Base-by-base conservation (phyloP, 2,113 vertebrate species). In the Crotalus horridus region DNA sequence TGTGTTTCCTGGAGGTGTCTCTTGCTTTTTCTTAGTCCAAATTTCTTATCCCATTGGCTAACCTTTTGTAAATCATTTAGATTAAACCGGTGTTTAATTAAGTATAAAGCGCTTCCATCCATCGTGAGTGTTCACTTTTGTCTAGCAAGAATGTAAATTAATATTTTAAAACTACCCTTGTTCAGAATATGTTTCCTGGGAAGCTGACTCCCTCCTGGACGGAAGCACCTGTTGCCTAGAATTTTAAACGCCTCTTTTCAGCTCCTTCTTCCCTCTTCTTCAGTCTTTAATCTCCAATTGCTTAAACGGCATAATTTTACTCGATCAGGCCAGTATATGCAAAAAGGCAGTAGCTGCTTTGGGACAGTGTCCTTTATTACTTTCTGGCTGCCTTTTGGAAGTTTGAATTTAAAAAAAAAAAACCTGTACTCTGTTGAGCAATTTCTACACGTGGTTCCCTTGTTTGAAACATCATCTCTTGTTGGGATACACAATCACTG, bases 331-430 rank as follows among this genome's bases (percentile, higher is more conserved):
- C 15, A 29, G 8, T 13, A 21, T 48, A 59, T 1, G 39, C 21
- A 48, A 61, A 87, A 91, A 56, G n/a, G 48, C 48, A 87, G 4
- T 1, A 33, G 43, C 20, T 53, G 12, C 56, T 13, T 53, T 53
- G 17, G 20, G 39, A 26, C 9, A 1, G 15, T 17, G 48, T 58
- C 88, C 51, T 64, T 56, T 90, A 15, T 90, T 15, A 0, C 85
- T 95, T 29, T 93, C 53, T 81, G 89, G 39, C 94, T 94, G 48
- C 29, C 92, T 46, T 88, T 94, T 96, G 92, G 85, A 29, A 21
- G 33, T 23, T 86, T 54, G 59, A 88, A 59, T 91, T 64, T 64
- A 46, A 46, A 46, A 46, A 46, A 46, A 8, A 59, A n/a, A 39
- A 56, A 54, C 54, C 87, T 74, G 87, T 91, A 69, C 11, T 33